phyloP scores from a whole-genome alignment of 2,797 vertebrate genomes.

The Rhynchotus rufescens region DNA sequence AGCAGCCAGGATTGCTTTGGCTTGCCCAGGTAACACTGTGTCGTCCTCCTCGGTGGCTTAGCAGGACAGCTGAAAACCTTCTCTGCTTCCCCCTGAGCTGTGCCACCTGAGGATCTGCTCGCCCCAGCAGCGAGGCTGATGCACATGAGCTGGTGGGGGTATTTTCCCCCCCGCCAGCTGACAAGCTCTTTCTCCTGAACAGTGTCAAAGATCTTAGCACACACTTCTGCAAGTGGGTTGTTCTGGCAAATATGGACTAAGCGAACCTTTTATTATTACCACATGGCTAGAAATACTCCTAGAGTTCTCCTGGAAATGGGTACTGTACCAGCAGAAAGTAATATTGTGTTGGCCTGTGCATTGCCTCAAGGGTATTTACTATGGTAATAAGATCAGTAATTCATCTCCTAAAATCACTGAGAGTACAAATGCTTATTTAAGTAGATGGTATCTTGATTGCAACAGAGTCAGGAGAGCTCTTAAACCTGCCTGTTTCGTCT shows the following conservation, averaged over 20 bases:
- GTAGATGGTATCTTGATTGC: constrained; percentile 74
- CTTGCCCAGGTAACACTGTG: background rate
- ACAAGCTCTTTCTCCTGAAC: constrained; percentile 61
- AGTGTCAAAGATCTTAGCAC: constrained; percentile 69
- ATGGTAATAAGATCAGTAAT: constrained; percentile 74
- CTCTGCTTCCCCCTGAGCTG: background rate
- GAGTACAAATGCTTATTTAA: constrained; percentile 73
- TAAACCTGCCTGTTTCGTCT: constrained; percentile 61
- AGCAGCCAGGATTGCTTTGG: background rate
- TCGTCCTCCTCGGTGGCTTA: background rate
- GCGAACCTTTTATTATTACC: constrained; percentile 66
- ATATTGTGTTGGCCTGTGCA: constrained; percentile 66
- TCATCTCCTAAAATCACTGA: constrained; percentile 71
- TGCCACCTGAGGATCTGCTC: constrained; percentile 18
- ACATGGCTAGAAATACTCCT: constrained; percentile 64
- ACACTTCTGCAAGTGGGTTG: constrained; percentile 59
- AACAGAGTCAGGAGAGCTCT: constrained; percentile 64
- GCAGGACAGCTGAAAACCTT: background rate
- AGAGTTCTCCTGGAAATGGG: constrained; percentile 64
- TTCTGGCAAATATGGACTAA: constrained; percentile 56
- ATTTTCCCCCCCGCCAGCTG: constrained; percentile 40
- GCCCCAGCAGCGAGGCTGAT: background rate
- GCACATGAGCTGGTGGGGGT: constrained; percentile 45
- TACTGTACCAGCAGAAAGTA: constrained; percentile 70
- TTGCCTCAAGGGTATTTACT: constrained; percentile 68